A percentile compares a stretch with the other conserved stretches of the same genome.
Evolutionary conservation across 2,888 invertebrate species (phyloP).

Genomic region (Drosophila leonis): DNA sequence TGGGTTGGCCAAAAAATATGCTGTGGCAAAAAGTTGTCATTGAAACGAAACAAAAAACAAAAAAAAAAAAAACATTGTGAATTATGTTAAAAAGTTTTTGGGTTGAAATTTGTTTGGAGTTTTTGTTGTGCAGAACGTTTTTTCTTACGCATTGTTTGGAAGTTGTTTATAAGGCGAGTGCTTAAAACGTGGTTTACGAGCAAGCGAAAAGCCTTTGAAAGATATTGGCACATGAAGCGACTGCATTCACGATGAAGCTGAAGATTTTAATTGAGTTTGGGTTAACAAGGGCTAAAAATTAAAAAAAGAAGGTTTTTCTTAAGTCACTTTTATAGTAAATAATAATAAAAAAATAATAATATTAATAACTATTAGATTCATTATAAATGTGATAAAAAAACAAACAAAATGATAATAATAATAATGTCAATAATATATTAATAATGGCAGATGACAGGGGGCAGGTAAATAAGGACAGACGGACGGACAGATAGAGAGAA

Average conservation of each 20-base stretch:
- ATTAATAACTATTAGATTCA: not conserved
- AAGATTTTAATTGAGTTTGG: slow-evolving; percentile 3
- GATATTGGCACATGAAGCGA: slow-evolving; percentile 14
- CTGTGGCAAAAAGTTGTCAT: slow-evolving; percentile 72
- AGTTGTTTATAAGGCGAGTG: slow-evolving; percentile 42
- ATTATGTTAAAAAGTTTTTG: slow-evolving; percentile 62
- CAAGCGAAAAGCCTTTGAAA: slow-evolving; percentile 3
- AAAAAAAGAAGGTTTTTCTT: no score
- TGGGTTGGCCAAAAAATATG: slow-evolving; percentile 57
- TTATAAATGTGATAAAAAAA: not conserved
- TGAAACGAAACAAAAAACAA: slow-evolving; percentile 46
- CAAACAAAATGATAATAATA: not conserved
- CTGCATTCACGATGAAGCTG: not conserved
- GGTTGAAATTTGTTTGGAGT: not conserved
- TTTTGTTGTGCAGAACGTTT: slow-evolving; percentile 4
- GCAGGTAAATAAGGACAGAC: no score
- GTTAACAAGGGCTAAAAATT: no score
- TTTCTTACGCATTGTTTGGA: slow-evolving; percentile 48
- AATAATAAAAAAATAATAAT: not conserved
- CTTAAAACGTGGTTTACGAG: slow-evolving; percentile 28
- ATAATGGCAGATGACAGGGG: not conserved
- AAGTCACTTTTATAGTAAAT: not conserved
- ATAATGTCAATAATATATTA: not conserved
- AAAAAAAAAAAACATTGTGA: slow-evolving; percentile 45
- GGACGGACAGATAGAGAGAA: no score